Base-by-base conservation (phyloP, 2,797 vertebrate species). In the Chiloscyllium punctatum region DNA sequence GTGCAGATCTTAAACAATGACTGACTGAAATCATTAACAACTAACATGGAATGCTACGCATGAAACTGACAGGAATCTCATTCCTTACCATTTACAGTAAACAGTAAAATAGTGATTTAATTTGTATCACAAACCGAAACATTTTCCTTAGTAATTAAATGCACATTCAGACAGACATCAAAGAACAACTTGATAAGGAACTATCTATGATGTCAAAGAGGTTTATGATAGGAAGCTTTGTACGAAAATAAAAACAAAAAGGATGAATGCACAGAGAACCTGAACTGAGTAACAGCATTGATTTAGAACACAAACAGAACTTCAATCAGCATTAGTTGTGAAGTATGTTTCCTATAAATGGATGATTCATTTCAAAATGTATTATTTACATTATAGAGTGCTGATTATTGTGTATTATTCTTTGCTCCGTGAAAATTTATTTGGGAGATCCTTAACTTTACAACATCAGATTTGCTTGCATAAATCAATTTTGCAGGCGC, bases 401-500 rank as follows among this genome's bases (percentile, higher is more conserved):
- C 71, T 95, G 94, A 77, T 77, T 72, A 57, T 77, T 74, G 94
- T 74, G 42, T 37, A 94, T 72, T 94, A 77, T 95, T 94, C 92
- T 71, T 95, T 72, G 79, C 84, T 79, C 51, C 72, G 62, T 42
- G 23, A 62, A 95, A 74, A 30, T 94, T 95, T 95, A 95, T 82
- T 91, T 96, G 96, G 42, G 62, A 94, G 51, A 96, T 88, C n/a
- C 71, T 79, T 95, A 74, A 96, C 96, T 97, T 97, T 96, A 96
- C 96, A 96, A 98, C 97, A 98, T 98, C 97, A 97, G 98, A 98
- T 98, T 97, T 97, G 96, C 97, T 96, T 96, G 98, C 98, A 98
- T 97, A 98, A 97, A 97, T 97, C 97, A 97, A 98, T 98, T 97
- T 98, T 97, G 97, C 97, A 98, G 98, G 98, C 98, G 98, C 98